Evolutionary conservation across 2,888 invertebrate species (phyloP), one percentile per base, ranked within the genome.

Genomic region (Thereva unica): DNA sequence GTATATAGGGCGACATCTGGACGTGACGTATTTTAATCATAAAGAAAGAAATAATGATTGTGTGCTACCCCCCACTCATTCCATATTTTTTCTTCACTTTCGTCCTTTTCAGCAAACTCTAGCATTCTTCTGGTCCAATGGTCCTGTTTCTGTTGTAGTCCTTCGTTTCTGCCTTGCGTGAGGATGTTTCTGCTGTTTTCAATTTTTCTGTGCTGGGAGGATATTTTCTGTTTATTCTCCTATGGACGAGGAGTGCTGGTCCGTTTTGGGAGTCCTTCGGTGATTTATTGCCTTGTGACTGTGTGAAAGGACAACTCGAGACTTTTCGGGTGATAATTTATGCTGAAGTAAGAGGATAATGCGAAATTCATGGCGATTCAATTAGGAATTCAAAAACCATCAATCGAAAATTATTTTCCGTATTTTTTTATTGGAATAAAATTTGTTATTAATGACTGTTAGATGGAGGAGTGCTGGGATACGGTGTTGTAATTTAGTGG

Each of bases 21-120:
- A 71, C 69, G 54, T 73, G 73, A 73, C 73, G 69, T 72, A 73
- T 72, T 73, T 73, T 72, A 73, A 73, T 73, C 72, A 73, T 73
- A 72, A 73, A 72, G 71, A 72, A 71, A 71, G 65, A 73, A 73
- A 72, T 72, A 73, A 72, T 72, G 72, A 73, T 73, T 72, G 72
- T 71, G 68, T 53, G 59, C 59, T 44, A 57, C 63, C 63, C 9
- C 45, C 45, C 45, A 45, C 45, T 8, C 45, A 9, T 44, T 44
- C 10, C 10, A 8, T 44, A n/a, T 44, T 44, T 45, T 52, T 63
- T 34, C 10, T 35, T 52, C 42, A 35, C 42, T 35, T 34, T 35
- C 49, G 47, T 47, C 49, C n/a, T 50, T 35, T 9, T 12, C 52
- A 49, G n/a, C n/a, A 35, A 8, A 3, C n/a, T 37, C 23, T 34